Percentiles rank a stretch among this genome's conserved stretches.
Conservation (phyloP, 2,113 vertebrate genomes). For the Oncorhynchus masou region DNA sequence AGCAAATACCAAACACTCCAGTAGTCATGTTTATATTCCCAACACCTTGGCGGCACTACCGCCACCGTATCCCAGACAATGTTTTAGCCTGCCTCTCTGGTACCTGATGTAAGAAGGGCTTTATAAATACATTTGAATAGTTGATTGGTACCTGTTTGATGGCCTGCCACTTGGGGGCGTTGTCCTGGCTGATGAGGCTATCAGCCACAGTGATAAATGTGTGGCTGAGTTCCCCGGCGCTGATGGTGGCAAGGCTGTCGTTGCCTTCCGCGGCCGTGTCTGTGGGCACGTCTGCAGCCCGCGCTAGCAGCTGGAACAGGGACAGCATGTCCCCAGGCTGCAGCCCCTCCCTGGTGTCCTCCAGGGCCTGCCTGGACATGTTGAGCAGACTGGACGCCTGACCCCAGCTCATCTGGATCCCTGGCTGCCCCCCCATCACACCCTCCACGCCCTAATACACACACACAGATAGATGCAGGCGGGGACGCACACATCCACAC, state of each 20-base stretch:
- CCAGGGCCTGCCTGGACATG: constrained; percentile 72
- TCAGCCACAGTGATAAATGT: constrained; percentile 73
- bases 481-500: too few species aligned
- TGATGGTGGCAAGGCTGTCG: constrained; percentile 40
- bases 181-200: constrained; percentile 76
- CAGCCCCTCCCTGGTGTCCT: constrained; percentile 48
- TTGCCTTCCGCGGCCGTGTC: constrained; percentile 42
- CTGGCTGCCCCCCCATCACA: constrained; percentile 48
- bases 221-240: constrained; percentile 71
- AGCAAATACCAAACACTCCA: not conserved
- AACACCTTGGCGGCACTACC: not conserved
- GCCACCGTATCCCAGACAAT: not conserved
- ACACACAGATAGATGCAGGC: not conserved
- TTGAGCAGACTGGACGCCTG: constrained; percentile 70
- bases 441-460: constrained; percentile 26
- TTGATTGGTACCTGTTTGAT: constrained; percentile 67
- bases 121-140: too few species aligned
- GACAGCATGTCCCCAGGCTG: constrained; percentile 76
- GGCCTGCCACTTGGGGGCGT: constrained; percentile 71
- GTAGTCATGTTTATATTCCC: not conserved
- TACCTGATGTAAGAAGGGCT: not conserved
- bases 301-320: constrained; percentile 75
- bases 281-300: constrained; percentile 69
- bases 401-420: constrained; percentile 57
- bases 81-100: not conserved